Evolutionary conservation across 2,888 invertebrate genomes (phyloP).

Genomic region (Graphium colonna): DNA sequence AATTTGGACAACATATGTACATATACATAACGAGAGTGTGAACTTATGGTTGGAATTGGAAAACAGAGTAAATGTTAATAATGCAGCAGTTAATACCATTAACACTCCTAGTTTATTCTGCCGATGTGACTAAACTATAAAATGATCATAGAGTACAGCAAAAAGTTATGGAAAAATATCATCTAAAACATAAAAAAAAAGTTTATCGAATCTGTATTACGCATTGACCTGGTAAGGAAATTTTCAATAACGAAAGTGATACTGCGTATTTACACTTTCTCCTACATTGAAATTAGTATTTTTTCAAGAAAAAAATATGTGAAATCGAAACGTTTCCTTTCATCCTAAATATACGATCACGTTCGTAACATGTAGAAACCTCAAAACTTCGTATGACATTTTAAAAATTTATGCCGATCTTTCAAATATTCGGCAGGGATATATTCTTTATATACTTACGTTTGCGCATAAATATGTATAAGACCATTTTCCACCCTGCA

Average conservation of each 20-base stretch:
- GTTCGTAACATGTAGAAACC: neutral
- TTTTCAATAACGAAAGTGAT: neutral
- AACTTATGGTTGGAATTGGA: too few relatives aligned
- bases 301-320: neutral
- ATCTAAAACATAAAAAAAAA: too few relatives aligned
- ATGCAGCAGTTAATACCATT: too few relatives aligned
- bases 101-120: too few relatives aligned
- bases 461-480: constrained; percentile 20
- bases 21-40: too few relatives aligned
- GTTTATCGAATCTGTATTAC: too few relatives aligned
- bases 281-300: neutral
- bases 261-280: neutral
- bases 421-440: neutral
- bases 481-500: constrained; percentile 18
- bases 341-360: neutral
- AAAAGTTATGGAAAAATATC: too few relatives aligned
- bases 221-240: too few relatives aligned
- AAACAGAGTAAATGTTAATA: too few relatives aligned
- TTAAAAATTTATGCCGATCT: neutral
- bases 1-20: too few relatives aligned
- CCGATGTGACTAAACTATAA: too few relatives aligned
- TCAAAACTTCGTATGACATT: neutral
- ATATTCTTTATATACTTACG: constrained; percentile 14
- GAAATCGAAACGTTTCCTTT: neutral
- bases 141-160: too few relatives aligned